Percentiles rank a stretch among this genome's conserved stretches.
Conservation (phyloP, 2,888 invertebrate species). For the Nematopogon swammerdamellus region DNA sequence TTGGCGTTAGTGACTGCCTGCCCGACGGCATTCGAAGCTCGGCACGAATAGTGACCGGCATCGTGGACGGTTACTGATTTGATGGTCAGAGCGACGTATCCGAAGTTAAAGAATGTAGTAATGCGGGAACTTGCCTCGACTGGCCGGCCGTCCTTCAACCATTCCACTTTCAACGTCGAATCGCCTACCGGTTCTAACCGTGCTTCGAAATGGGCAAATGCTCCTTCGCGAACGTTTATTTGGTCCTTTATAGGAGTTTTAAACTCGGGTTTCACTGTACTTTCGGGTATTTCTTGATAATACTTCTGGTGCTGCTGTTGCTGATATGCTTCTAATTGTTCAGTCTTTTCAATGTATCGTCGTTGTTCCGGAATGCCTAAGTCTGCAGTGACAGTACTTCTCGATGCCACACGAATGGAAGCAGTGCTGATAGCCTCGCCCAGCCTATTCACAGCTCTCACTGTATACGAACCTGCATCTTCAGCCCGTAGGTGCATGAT, state of each 20-base stretch:
- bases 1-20: conserved; percentile 81
- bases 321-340: conserved; percentile 87
- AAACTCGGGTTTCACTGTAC: conserved; percentile 78
- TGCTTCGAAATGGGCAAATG: conserved; percentile 94
- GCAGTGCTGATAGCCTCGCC: conserved; percentile 89
- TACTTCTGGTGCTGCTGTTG: conserved; percentile 77
- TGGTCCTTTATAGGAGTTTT: conserved; percentile 88
- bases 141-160: conserved; percentile 88
- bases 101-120: conserved; percentile 91
- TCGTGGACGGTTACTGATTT: conserved; percentile 88
- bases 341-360: conserved; percentile 87
- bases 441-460: conserved; percentile 85
- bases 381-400: conserved; percentile 82
- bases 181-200: conserved; percentile 92
- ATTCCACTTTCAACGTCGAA: conserved; percentile 84
- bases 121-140: conserved; percentile 92
- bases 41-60: conserved; percentile 84
- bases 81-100: conserved; percentile 91
- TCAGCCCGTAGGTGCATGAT: conserved; percentile 98
- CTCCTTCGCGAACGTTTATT: conserved; percentile 82
- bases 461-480: conserved; percentile 94
- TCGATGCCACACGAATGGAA: conserved; percentile 69
- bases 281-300: conserved; percentile 77
- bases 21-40: conserved; percentile 83
- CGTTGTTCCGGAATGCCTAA: conserved; percentile 88